Base-by-base conservation (phyloP, 2,797 vertebrate species). In the Pelochelys cantorii region DNA sequence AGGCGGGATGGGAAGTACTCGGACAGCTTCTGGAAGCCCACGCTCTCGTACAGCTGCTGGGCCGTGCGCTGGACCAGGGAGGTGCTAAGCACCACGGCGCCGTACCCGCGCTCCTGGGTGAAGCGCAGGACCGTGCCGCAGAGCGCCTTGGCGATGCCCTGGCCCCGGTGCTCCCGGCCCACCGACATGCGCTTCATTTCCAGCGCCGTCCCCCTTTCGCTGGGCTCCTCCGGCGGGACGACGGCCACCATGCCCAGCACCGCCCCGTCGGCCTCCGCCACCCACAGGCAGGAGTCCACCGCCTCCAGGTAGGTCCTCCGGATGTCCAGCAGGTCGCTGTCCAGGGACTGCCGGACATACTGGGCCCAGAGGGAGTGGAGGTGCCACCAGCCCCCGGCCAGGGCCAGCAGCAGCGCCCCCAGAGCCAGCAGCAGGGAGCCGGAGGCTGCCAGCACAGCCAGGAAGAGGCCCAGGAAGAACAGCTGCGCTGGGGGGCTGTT, bases 181-280 rank as follows among this genome's bases (percentile, higher is more conserved):
- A 97, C 96, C 0, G 96, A 96, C 77, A 97, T 90, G 29, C 93
- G 95, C 79, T 96, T 97, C 57, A 97, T 85, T 31, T 97, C 96
- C 91, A 96, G 94, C 4, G 94, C 94, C 2, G 68, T 86, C 25
- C 80, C 53, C 9, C 7, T 18, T n/a, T 95, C 92, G 3, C 88
- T 92, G 5, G 78, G 88, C 15, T 59, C 3, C 10, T 78, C 84
- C 2, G 93, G 93, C 11, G 95, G 92, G 34, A 95, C 68, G 34
- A 93, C 90, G 3, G 88, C 97, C 83, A 97, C 96, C 1, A 91
- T 97, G 11, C 96, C 96, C 17, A 97, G 89, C 34, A 97, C 91
- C 17, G 57, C 29, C 25, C 88, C 89, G 11, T 94, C 81, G 7
- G 27, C 27, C 86, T 97, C 97, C 1, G 89, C 96, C 79, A 98